phyloP scores from a whole-genome alignment of 2,888 invertebrate species.

The Zele albiditarsus region DNA sequence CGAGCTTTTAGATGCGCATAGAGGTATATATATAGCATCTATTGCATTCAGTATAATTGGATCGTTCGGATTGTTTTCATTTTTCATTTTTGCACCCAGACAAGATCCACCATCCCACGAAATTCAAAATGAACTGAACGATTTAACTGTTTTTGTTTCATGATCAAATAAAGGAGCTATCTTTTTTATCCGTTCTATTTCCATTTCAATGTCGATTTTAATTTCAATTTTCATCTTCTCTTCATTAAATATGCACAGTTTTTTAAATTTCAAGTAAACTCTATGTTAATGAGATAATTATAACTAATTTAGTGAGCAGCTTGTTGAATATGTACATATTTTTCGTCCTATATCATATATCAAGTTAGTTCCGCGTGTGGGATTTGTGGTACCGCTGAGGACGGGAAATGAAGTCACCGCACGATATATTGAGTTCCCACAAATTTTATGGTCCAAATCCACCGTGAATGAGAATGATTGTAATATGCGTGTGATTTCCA shows the following conservation, averaged over 20 bases:
- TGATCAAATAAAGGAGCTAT: neutral
- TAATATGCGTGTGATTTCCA: neutral
- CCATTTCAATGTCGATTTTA: too few species aligned
- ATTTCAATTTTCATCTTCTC: neutral
- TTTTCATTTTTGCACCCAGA: neutral
- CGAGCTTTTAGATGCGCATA: conserved; percentile 34
- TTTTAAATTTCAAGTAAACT: neutral
- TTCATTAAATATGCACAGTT: neutral
- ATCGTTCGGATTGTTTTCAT: conserved; percentile 45
- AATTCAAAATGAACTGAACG: conserved; percentile 52
- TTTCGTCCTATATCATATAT: neutral
- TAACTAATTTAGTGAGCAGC: conserved; percentile 1
- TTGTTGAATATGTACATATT: conserved; percentile 11
- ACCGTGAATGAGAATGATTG: neutral
- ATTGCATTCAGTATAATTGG: conserved; percentile 49
- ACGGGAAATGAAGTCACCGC: neutral
- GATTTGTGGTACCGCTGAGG: neutral
- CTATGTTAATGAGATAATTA: neutral
- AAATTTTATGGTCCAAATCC: conserved; percentile 43
- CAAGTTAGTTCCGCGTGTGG: neutral
- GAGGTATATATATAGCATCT: conserved; percentile 50
- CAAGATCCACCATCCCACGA: conserved; percentile 47
- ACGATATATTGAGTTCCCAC: conserved; percentile 33
- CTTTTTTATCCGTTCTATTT: neutral
- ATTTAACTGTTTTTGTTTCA: conserved; percentile 35